Percentiles rank a stretch among this genome's conserved stretches.
phyloP scores from a whole-genome alignment of 2,888 invertebrate genomes.

The Euspilapteryx auroguttella region DNA sequence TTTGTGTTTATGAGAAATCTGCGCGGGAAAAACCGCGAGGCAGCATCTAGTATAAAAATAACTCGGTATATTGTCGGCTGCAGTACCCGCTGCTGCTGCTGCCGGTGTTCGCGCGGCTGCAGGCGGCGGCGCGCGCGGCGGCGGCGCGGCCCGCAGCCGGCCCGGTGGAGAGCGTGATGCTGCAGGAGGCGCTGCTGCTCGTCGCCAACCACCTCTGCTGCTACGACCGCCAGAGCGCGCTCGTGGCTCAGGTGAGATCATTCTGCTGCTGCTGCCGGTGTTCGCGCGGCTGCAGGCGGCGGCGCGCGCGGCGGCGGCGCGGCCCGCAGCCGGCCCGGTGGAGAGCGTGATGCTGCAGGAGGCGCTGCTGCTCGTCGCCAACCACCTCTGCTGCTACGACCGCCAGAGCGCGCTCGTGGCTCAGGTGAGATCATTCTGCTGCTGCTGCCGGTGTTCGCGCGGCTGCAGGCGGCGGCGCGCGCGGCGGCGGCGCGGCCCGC shows the following conservation, averaged over 20 bases:
- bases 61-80: no score
- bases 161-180: conserved; percentile 79
- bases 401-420: conserved; percentile 60
- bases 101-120: conserved; percentile 85
- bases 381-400: conserved; percentile 88
- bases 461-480: conserved; percentile 76
- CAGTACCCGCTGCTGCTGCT: conserved; percentile 79
- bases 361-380: conserved; percentile 79
- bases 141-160: conserved; percentile 73
- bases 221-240: conserved; percentile 70
- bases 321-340: conserved; percentile 68
- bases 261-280: conserved; percentile 75
- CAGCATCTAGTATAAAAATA: no score
- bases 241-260: conserved; percentile 35
- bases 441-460: conserved; percentile 83
- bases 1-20: no score
- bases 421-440: conserved; percentile 55
- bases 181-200: conserved; percentile 77
- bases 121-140: conserved; percentile 72
- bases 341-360: conserved; percentile 83
- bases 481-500: conserved; percentile 74
- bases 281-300: conserved; percentile 83
- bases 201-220: conserved; percentile 91
- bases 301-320: conserved; percentile 70
- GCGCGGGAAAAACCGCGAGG: no score